Base-by-base conservation (phyloP, 2,113 vertebrate genomes). In the Budorcas taxicolor region DNA sequence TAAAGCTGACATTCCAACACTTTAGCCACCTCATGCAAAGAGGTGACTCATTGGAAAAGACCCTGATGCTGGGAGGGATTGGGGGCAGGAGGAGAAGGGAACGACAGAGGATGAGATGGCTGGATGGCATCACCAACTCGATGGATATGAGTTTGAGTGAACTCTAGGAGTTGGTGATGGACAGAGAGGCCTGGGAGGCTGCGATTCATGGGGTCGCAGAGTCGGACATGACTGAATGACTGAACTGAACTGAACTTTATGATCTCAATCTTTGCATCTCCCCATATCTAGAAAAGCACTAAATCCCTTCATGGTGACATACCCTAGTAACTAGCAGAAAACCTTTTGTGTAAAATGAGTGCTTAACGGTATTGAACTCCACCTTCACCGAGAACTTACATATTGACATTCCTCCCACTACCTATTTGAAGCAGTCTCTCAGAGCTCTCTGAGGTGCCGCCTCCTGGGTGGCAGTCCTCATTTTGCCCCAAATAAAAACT, bases 201-300 rank as follows among this genome's bases (percentile, higher is more conserved):
- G 58, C 1, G 2, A 31, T 60, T 60, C 12, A 60, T 60, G 58
- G 29, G 58, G 27, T 31, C 1, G 0, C 58, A 60, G 58, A 60
- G 58, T 60, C 2, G 0, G 58, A 62, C 6, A 62, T 0, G 0
- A 62, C 29, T 15, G 58, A 62, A 13, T 0, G 27, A 29, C 58
- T 60, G 58, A 62, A 62, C 58, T 60, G 27, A 60, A 60, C 29
- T 62, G 58, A 31, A 15, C 2, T 62, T 62, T 40, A 71, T 71
- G n/a, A 71, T 36, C 67, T 11, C n/a, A 71, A 71, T 71, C 67
- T 19, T 71, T 71, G n/a, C 19, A 71, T 71, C 19, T 71, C 67
- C n/a, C n/a, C n/a, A 6, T 23, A 36, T 36, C 67, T 71, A 71
- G n/a, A 71, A 71, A 36, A 40, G n/a, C n/a, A 36, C 33, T 71